Conservation (phyloP, 1,140 invertebrate genomes). For the Adoxophyes honmai region DNA sequence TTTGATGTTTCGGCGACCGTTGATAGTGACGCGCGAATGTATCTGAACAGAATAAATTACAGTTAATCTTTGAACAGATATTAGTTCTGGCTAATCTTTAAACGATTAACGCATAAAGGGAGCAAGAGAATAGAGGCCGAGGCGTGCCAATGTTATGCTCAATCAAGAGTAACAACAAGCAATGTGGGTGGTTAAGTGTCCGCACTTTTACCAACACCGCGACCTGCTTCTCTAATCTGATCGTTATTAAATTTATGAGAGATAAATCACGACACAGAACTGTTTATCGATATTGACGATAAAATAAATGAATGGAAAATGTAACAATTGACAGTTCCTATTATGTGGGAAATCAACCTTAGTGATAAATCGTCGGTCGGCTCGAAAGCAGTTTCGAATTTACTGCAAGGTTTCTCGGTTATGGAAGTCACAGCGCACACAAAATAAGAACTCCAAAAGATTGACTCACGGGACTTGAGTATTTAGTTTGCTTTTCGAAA, state of each 20-base stretch:
- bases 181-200: constrained; percentile 43
- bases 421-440: constrained; percentile 37
- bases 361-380: constrained; percentile 57
- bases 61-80: background rate
- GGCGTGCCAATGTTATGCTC: constrained; percentile 69
- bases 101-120: constrained; percentile 39
- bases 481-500: constrained; percentile 54
- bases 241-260: background rate
- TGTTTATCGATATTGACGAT: constrained; percentile 14
- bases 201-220: constrained; percentile 31
- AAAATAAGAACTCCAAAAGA: constrained; percentile 34
- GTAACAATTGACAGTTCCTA: constrained; percentile 68
- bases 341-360: constrained; percentile 63
- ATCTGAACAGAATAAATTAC: constrained; percentile 8
- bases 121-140: constrained; percentile 58
- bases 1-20: constrained; percentile 60
- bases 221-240: constrained; percentile 17
- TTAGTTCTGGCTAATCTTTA: constrained; percentile 12
- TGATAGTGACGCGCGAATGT: background rate
- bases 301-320: constrained; percentile 44
- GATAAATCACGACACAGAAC: constrained; percentile 5
- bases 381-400: constrained; percentile 49
- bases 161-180: constrained; percentile 72
- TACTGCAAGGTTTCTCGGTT: constrained; percentile 30
- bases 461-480: constrained; percentile 44